These are phyloP conservation scores for Hylia prasina DNA, from an alignment of 2,113 vertebrate species.

Conservation along the genomic window DNA sequence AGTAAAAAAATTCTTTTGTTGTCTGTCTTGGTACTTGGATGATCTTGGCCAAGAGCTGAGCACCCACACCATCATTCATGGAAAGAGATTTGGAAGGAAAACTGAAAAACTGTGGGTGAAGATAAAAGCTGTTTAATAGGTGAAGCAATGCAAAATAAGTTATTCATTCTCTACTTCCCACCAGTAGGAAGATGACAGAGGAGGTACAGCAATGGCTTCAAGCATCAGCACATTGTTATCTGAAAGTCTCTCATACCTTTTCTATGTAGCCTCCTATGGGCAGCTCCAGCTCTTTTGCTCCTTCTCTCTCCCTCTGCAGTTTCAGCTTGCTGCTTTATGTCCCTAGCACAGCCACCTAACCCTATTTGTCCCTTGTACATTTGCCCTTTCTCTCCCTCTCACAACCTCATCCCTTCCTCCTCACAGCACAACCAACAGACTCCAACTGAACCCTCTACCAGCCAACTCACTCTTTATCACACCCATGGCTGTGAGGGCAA, in stretches of 20 bases:
- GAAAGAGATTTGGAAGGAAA: background rate
- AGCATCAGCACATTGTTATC: background rate
- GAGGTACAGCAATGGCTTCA: background rate
- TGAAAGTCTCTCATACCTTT: background rate
- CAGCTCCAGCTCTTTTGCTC: background rate
- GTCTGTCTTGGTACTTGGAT: background rate
- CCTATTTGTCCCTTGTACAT: background rate
- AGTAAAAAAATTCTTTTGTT: background rate
- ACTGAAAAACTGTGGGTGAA: background rate
- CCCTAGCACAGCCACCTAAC: background rate
- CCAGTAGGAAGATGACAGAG: background rate
- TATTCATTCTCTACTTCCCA: background rate
- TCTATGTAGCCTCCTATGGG: background rate
- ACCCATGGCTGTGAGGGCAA: background rate
- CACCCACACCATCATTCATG: rapidly evolving
- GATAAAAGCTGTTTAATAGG: background rate
- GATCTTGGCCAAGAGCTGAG: background rate
- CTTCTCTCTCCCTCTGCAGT: background rate
- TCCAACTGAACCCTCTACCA: background rate
- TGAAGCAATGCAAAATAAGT: background rate
- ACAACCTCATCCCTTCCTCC: background rate
- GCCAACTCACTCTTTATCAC: background rate
- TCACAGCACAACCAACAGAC: background rate
- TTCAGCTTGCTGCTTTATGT: background rate
- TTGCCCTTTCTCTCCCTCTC: background rate